A percentile compares a stretch with the other conserved stretches of the same genome.
Conservation (phyloP, 2,113 vertebrate species). For the Anseranas semipalmata region DNA sequence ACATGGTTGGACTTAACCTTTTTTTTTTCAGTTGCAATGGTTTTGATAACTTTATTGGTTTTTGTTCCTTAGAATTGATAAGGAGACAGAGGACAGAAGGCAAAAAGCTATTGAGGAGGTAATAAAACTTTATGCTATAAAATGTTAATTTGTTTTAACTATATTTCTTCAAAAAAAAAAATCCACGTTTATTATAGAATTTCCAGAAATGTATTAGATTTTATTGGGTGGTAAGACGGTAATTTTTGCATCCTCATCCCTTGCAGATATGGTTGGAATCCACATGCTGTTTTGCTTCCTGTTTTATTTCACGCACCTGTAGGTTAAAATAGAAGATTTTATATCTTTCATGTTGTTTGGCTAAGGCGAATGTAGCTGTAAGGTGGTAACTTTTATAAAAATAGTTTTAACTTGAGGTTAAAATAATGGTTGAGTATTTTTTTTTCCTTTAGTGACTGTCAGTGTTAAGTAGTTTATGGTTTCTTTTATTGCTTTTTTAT, state of each 20-base stretch:
- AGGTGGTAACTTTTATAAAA: neutral
- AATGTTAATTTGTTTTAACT: neutral
- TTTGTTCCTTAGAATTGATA: slow-evolving; percentile 85
- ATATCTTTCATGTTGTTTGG: neutral
- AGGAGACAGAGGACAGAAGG: slow-evolving; percentile 91
- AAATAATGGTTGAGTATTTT: neutral
- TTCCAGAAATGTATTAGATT: neutral
- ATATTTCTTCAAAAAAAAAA: neutral
- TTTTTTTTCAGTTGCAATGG: slow-evolving; percentile 11
- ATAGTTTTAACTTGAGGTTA: neutral
- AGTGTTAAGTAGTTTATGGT: neutral
- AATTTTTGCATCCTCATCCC: neutral
- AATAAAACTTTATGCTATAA: slow-evolving; percentile 39
- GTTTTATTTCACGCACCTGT: neutral
- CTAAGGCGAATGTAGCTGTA: neutral
- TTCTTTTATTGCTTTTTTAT: neutral
- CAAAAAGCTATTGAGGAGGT: slow-evolving; percentile 97
- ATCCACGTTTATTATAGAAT: fast-evolving
- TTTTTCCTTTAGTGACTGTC: neutral
- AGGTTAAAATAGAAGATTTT: neutral
- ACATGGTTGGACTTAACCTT: neutral
- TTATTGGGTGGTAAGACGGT: neutral
- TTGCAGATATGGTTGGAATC: neutral
- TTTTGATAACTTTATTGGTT: slow-evolving; percentile 62
- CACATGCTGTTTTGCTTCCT: neutral